Evolutionary conservation across 1,140 invertebrate genomes (phyloP).

Genomic region (Zaprionus vittiger): DNA sequence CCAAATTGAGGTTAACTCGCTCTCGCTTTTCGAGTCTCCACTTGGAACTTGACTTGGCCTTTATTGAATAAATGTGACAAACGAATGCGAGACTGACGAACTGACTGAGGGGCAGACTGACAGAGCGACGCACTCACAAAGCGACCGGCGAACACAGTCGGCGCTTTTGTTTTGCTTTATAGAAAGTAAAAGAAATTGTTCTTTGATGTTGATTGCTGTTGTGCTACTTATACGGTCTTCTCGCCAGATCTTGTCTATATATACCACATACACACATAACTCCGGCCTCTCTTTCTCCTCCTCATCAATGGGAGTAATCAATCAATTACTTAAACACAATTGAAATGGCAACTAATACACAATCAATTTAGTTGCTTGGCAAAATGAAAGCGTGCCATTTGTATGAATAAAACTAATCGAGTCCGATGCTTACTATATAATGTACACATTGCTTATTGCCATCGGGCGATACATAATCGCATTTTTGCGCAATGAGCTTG

Average conservation of each 20-base stretch:
- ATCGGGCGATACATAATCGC: slow-evolving; percentile 46
- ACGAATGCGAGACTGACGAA: slow-evolving; percentile 68
- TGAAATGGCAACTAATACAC: slow-evolving; percentile 38
- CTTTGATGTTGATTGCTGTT: slow-evolving; percentile 53
- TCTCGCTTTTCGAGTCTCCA: slow-evolving; percentile 71
- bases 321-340: slow-evolving; percentile 69
- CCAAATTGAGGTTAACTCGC: slow-evolving; percentile 76
- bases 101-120: slow-evolving; percentile 36
- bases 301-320: slow-evolving; percentile 50
- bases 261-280: neutral
- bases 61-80: slow-evolving; percentile 81
- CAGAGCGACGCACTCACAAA: slow-evolving; percentile 31
- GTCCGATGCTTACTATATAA: neutral
- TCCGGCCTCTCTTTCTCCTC: slow-evolving; percentile 25
- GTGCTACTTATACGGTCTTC: slow-evolving; percentile 63
- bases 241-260: slow-evolving; percentile 25
- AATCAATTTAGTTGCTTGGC: slow-evolving; percentile 54
- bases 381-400: slow-evolving; percentile 73
- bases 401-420: slow-evolving; percentile 1
- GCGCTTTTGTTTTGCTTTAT: slow-evolving; percentile 70
- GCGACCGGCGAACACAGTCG: slow-evolving; percentile 42
- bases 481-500: slow-evolving; percentile 66
- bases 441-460: slow-evolving; percentile 41
- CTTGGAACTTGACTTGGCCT: slow-evolving; percentile 66
- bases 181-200: slow-evolving; percentile 83